Conservation (phyloP, 2,797 vertebrate species). For the Enteromius afrohamiltoni region DNA sequence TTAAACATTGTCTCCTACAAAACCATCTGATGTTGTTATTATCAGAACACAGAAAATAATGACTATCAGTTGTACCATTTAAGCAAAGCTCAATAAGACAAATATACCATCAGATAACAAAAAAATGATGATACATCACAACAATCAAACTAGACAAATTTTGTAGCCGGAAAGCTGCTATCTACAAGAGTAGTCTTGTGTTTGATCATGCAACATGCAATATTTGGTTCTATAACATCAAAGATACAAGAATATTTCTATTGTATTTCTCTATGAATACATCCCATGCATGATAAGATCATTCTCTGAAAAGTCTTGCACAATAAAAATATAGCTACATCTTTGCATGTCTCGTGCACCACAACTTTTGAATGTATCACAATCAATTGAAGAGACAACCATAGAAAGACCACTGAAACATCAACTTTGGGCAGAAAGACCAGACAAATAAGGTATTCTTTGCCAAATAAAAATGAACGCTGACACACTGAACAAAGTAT, state of each 20-base stretch:
- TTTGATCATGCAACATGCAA: slow-evolving; percentile 42
- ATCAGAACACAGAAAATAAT: slow-evolving; percentile 7
- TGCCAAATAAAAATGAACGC: slow-evolving; percentile 17
- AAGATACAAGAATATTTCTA: slow-evolving; percentile 20
- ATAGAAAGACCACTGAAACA: slow-evolving; percentile 1
- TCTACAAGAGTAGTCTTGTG: slow-evolving; percentile 4
- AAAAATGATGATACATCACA: slow-evolving; percentile 19
- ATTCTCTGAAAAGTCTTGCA: neutral
- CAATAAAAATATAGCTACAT: slow-evolving; percentile 10
- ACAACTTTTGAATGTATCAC: neutral
- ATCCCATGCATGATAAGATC: slow-evolving; percentile 4
- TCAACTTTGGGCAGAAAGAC: neutral
- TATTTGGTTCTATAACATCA: slow-evolving; percentile 12
- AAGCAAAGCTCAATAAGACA: slow-evolving; percentile 20
- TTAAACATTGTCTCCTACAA: slow-evolving; percentile 18
- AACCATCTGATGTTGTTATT: neutral
- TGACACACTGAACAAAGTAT: slow-evolving; percentile 8
- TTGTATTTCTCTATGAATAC: slow-evolving; percentile 6
- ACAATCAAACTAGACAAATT: slow-evolving; percentile 7
- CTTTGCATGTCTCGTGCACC: neutral
- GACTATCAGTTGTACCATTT: neutral
- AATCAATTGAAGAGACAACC: slow-evolving; percentile 6
- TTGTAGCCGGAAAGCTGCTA: slow-evolving; percentile 17
- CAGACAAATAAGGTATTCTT: slow-evolving; percentile 3
- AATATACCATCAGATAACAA: neutral